Conservation (phyloP, 1,140 invertebrate genomes). For the Planococcus citri region DNA sequence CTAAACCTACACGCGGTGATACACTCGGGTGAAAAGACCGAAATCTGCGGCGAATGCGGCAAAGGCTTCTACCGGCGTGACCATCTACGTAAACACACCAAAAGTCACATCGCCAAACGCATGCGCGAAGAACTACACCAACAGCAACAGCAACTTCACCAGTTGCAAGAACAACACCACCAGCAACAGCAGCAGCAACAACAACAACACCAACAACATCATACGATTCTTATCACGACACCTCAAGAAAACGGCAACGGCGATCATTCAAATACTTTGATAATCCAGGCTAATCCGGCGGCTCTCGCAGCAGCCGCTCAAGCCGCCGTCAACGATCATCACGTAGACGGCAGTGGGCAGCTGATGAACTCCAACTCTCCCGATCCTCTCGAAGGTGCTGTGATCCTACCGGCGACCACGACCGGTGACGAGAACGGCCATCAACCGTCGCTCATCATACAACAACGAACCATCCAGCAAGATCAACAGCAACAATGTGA, state of each 20-base stretch:
- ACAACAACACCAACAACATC: conserved; percentile 24
- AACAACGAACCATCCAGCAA: not conserved
- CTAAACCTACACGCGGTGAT: conserved; percentile 65
- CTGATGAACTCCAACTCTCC: not conserved
- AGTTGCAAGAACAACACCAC: conserved; percentile 25
- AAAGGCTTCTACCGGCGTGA: conserved; percentile 75
- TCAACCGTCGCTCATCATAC: not conserved
- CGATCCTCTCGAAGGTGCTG: not conserved
- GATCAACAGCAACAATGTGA: not conserved
- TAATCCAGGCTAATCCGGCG: not conserved
- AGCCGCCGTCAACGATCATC: no score
- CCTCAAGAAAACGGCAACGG: not conserved
- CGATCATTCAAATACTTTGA: not conserved
- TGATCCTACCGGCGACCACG: not conserved
- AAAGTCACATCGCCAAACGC: conserved; percentile 56
- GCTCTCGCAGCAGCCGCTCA: no score
- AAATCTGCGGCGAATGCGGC: conserved; percentile 47
- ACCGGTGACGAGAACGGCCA: not conserved
- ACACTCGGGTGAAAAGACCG: conserved; percentile 67
- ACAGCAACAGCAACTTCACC: conserved; percentile 27
- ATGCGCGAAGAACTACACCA: conserved; percentile 44
- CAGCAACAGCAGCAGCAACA: conserved; percentile 26
- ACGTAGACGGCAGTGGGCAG: not conserved
- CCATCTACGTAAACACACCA: conserved; percentile 47
- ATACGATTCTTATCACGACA: not conserved